Conservation (phyloP, 2,797 vertebrate genomes). For the Chloroceryle amazona region DNA sequence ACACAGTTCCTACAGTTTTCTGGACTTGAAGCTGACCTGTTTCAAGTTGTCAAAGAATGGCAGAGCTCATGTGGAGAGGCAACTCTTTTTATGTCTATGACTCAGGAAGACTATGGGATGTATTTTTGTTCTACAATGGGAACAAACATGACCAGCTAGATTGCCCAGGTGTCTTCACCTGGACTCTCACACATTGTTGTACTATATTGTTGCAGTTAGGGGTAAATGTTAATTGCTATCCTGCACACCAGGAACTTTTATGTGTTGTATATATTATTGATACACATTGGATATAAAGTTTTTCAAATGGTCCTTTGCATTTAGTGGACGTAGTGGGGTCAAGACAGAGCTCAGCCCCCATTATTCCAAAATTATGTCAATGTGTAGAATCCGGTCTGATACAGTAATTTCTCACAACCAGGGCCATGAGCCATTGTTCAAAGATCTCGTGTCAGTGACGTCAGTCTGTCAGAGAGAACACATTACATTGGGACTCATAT, state of each 20-base stretch:
- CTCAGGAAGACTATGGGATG: not conserved
- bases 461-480: not conserved
- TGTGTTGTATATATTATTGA: not conserved
- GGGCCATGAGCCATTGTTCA: not conserved
- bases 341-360: not conserved
- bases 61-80: not conserved
- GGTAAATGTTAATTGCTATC: not conserved
- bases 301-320: not conserved
- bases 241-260: not conserved
- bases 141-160: not conserved
- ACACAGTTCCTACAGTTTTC: not conserved
- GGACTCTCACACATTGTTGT: not conserved
- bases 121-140: not conserved
- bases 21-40: not conserved
- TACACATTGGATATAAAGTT: not conserved
- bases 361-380: not conserved
- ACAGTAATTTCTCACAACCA: not conserved
- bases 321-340: not conserved
- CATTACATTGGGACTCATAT: not conserved
- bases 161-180: not conserved
- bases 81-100: not conserved
- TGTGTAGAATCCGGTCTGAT: not conserved
- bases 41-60: not conserved
- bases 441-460: not conserved
- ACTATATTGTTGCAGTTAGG: not conserved